These are phyloP conservation scores for Bos taurus DNA, from an alignment of 2,113 vertebrate species.

Conservation along the genomic window ARS-UCD2.0 NC_037343.1:70205001-70205500, in stretches of 20 bases:
- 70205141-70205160: neutral
- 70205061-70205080: neutral
- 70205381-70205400: neutral
- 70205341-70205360: neutral
- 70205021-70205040: neutral
- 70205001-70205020: neutral
- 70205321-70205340: neutral
- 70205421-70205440: neutral
- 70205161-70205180: neutral
- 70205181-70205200: neutral
- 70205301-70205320: no score
- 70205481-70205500: neutral
- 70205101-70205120: neutral
- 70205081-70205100: neutral
- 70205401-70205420: neutral
- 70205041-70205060: neutral
- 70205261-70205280: neutral
- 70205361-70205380: neutral
- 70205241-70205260: neutral
- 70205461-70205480: neutral
- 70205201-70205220: neutral
- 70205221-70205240: neutral
- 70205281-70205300: neutral
- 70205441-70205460: rapidly evolving
- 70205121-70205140: neutral